Evolutionary conservation across 2,888 invertebrate species (phyloP).

Genomic region (Trachelus stipa): DNA sequence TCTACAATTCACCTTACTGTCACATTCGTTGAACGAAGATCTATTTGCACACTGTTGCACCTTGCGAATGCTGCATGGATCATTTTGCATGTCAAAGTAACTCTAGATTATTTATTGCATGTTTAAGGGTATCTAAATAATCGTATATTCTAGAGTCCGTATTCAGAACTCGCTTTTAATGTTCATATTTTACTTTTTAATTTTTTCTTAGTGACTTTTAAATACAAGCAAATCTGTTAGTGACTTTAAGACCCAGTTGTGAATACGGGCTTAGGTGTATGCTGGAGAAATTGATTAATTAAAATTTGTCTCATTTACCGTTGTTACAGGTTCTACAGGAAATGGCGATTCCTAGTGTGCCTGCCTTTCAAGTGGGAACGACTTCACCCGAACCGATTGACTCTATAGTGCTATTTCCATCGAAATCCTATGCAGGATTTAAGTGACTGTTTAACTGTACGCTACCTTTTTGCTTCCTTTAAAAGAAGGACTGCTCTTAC

Average conservation of each 20-base stretch:
- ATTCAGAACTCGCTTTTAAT: too few species aligned
- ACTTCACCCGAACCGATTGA: slow-evolving; percentile 33
- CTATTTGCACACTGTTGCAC: not conserved
- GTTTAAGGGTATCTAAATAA: slow-evolving; percentile 2
- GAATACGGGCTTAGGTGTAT: not conserved
- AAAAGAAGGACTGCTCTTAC: not conserved
- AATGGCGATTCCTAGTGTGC: slow-evolving; percentile 19
- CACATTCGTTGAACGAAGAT: not conserved
- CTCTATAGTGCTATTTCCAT: slow-evolving; percentile 30
- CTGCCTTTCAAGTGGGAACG: slow-evolving; percentile 32
- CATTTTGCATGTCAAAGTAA: slow-evolving; percentile 17
- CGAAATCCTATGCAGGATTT: slow-evolving; percentile 20
- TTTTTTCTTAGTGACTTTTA: too few species aligned
- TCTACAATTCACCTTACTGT: not conserved
- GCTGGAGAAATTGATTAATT: not conserved
- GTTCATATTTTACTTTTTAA: too few species aligned
- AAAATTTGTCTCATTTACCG: not conserved
- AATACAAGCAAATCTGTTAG: too few species aligned
- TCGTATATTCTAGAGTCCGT: not conserved
- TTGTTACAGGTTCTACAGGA: slow-evolving; percentile 27
- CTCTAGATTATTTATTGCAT: slow-evolving; percentile 10
- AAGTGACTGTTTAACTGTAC: slow-evolving; percentile 5
- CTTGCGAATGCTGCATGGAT: slow-evolving; percentile 6
- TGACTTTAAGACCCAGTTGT: too few species aligned
- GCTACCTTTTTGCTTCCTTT: not conserved